These are phyloP conservation scores for Pandemis heparana DNA, from an alignment of 2,888 invertebrate species.

Conservation along the genomic window DNA sequence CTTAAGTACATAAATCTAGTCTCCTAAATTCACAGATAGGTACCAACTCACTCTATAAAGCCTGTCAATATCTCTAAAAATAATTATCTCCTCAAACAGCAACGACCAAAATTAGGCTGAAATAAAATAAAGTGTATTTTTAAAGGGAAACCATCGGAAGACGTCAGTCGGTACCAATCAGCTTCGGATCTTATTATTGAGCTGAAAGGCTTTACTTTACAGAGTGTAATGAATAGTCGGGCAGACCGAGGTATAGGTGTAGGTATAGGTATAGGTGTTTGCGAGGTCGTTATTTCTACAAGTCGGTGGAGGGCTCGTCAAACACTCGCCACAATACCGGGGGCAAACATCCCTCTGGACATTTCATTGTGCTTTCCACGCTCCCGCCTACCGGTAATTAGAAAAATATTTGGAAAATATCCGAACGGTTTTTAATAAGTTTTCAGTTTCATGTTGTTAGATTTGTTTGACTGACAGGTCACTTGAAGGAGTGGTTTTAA, in stretches of 20 bases:
- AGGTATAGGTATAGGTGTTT: slow-evolving; percentile 21
- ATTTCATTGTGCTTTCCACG: slow-evolving; percentile 34
- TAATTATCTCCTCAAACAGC: slow-evolving; percentile 15
- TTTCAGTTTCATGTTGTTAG: background rate
- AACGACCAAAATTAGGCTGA: slow-evolving; percentile 27
- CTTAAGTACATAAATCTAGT: background rate
- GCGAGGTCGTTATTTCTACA: slow-evolving; percentile 42
- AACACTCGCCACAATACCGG: slow-evolving; percentile 41
- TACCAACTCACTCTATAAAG: background rate
- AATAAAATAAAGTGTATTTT: slow-evolving; percentile 35
- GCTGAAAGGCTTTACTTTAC: slow-evolving; percentile 2
- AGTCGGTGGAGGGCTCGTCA: slow-evolving; percentile 40
- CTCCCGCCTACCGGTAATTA: slow-evolving; percentile 21
- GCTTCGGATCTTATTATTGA: slow-evolving; percentile 13
- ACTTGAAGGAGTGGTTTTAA: background rate
- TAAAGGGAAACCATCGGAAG: slow-evolving; percentile 17
- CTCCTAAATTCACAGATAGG: background rate
- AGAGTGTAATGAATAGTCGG: slow-evolving; percentile 3
- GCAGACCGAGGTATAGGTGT: slow-evolving; percentile 17
- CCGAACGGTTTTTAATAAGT: background rate
- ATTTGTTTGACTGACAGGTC: background rate
- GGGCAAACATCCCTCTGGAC: slow-evolving; percentile 27
- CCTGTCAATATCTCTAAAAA: slow-evolving; percentile 11
- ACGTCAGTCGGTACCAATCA: background rate
- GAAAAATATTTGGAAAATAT: slow-evolving; percentile 19